Conservation (phyloP, 2,797 vertebrate genomes). For the Neosilurus mollespiculum region DNA sequence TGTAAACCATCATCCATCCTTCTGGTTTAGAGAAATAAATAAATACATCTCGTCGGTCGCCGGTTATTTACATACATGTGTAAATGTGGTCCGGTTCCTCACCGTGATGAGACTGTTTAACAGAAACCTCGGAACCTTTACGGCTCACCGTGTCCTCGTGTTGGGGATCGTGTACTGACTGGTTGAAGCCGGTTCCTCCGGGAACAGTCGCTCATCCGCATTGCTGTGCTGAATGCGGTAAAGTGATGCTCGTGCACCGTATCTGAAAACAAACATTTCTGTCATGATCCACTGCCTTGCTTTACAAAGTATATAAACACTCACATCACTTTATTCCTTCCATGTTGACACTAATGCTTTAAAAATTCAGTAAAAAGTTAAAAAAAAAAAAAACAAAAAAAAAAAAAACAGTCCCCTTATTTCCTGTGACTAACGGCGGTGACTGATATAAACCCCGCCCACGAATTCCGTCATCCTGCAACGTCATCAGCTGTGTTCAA, state of each 20-base stretch:
- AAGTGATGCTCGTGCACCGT: neutral
- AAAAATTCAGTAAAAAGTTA: neutral
- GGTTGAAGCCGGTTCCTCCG: constrained; percentile 13
- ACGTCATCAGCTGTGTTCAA: neutral
- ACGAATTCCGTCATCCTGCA: neutral
- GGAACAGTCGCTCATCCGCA: neutral
- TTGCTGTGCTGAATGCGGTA: neutral
- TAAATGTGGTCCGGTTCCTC: neutral
- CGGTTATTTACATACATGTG: too few species aligned
- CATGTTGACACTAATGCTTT: neutral
- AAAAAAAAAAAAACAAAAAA: neutral
- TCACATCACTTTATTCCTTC: too few species aligned
- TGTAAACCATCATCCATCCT: neutral
- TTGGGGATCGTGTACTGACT: neutral
- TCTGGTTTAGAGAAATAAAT: too few species aligned
- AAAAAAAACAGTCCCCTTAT: neutral
- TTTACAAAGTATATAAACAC: too few species aligned
- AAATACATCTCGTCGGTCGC: too few species aligned
- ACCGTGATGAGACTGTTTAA: neutral
- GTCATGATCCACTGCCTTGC: too few species aligned
- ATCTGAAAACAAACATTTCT: too few species aligned
- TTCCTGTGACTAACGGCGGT: neutral
- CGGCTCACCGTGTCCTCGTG: too few species aligned
- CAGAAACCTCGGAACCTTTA: neutral
- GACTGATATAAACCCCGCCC: neutral